These are phyloP conservation scores for Drosophila bocki DNA, from an alignment of 1,140 invertebrate genomes.

Conservation along the genomic window DNA sequence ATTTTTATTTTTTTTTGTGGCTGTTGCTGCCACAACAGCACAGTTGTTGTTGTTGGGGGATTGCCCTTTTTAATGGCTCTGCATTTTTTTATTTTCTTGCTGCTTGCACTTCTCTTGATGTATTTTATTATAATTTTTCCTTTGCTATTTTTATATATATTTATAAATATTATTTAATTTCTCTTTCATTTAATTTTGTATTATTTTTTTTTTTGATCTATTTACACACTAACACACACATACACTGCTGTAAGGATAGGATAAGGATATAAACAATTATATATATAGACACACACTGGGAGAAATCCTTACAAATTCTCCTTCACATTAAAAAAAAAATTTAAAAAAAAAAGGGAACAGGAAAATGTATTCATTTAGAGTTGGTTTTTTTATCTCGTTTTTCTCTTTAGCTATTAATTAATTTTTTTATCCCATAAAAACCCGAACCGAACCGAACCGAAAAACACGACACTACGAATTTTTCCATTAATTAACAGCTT, in stretches of 20 bases:
- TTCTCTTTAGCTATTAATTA: background rate
- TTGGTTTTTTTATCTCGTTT: background rate
- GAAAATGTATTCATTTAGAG: constrained; percentile 1
- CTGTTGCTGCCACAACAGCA: constrained; percentile 39
- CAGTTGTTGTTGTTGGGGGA: background rate
- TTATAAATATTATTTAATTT: constrained; percentile 17
- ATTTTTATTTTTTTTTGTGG: constrained; percentile 15
- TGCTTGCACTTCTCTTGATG: constrained; percentile 1
- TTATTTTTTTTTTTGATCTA: constrained; percentile 45
- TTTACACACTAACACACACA: constrained; percentile 54
- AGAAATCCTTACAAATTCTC: too few species aligned
- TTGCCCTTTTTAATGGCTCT: constrained; percentile 7
- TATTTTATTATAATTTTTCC: background rate
- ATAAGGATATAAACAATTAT: constrained; percentile 6
- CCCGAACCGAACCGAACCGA: constrained; percentile 12
- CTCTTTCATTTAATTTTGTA: constrained; percentile 2
- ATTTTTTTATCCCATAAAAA: constrained; percentile 11
- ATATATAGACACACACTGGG: background rate
- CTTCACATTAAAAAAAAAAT: background rate
- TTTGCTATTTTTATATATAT: constrained; percentile 29
- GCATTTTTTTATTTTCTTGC: constrained; percentile 7
- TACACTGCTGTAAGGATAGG: constrained; percentile 36
- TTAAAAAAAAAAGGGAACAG: background rate
- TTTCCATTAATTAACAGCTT: constrained; percentile 80
- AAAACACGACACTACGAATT: constrained; percentile 35